Percentiles rank a stretch among this genome's conserved stretches.
Evolutionary conservation across 2,888 invertebrate species (phyloP).

Genomic region (Acrobasis suavella): DNA sequence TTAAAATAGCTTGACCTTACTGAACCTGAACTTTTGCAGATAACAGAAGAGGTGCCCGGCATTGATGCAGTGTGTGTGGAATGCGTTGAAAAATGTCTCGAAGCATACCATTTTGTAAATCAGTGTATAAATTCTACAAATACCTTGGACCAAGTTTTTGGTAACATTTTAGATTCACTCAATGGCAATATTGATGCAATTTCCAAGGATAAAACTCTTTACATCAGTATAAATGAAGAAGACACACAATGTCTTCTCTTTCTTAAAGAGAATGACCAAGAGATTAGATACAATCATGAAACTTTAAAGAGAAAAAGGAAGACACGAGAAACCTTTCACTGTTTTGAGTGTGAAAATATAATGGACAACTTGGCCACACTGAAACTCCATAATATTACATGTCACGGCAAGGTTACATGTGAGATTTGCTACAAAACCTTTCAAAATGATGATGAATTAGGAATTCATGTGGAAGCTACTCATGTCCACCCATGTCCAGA

Average conservation of each 20-base stretch:
- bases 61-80: slow-evolving; percentile 62
- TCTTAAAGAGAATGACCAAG: slow-evolving; percentile 40
- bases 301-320: slow-evolving; percentile 25
- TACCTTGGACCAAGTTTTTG: slow-evolving; percentile 51
- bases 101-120: slow-evolving; percentile 50
- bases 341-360: slow-evolving; percentile 46
- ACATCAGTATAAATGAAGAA: slow-evolving; percentile 50
- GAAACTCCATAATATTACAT: slow-evolving; percentile 48
- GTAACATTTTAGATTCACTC: slow-evolving; percentile 49
- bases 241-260: slow-evolving; percentile 48
- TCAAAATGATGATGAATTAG: slow-evolving; percentile 40
- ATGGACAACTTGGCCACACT: slow-evolving; percentile 45
- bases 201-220: slow-evolving; percentile 47
- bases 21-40: slow-evolving; percentile 51
- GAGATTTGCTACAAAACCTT: slow-evolving; percentile 52
- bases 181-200: slow-evolving; percentile 41
- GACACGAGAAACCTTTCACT: slow-evolving; percentile 36
- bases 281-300: slow-evolving; percentile 28
- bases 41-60: slow-evolving; percentile 55
- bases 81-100: slow-evolving; percentile 54
- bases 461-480: slow-evolving; percentile 41
- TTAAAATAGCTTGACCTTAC: too few species aligned
- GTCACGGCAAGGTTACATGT: slow-evolving; percentile 54
- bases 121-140: slow-evolving; percentile 49
- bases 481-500: slow-evolving; percentile 51